A percentile compares a stretch with the other conserved stretches of the same genome.
Conservation (phyloP, 1,140 invertebrate genomes). For the Leptestheria dahalacensis region DNA sequence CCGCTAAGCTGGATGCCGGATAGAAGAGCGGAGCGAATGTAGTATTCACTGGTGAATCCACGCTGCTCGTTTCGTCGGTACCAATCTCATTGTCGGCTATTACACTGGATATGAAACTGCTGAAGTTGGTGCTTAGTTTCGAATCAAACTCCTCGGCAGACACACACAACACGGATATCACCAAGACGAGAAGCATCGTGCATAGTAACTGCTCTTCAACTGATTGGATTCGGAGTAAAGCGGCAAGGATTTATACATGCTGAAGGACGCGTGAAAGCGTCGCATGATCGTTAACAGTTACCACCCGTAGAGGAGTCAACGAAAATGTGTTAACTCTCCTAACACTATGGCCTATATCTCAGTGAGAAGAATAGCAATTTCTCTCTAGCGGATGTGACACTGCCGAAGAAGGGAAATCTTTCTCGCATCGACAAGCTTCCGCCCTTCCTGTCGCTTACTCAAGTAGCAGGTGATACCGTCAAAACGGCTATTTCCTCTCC, state of each 20-base stretch:
- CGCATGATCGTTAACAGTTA: not conserved
- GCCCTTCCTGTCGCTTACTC: not conserved
- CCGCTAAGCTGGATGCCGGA: not conserved
- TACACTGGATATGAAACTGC: not conserved
- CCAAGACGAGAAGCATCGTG: not conserved
- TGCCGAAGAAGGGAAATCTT: not conserved
- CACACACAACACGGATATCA: not conserved
- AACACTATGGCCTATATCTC: not conserved
- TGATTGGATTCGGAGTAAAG: not conserved
- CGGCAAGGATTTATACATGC: not conserved
- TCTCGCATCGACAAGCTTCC: not conserved
- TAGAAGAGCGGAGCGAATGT: not conserved
- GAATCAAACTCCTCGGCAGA: not conserved
- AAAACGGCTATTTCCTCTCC: not conserved
- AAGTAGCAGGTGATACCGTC: not conserved
- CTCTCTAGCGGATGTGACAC: not conserved
- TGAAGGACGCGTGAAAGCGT: not conserved
- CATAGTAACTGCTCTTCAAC: not conserved
- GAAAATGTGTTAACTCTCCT: not conserved
- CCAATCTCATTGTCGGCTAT: not conserved
- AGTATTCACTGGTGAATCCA: too few relatives aligned
- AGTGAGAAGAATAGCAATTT: not conserved
- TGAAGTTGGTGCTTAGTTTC: not conserved
- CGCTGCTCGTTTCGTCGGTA: not conserved
- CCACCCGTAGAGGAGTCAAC: not conserved